A percentile compares a stretch with the other conserved stretches of the same genome.
phyloP scores from a whole-genome alignment of 2,797 vertebrate genomes.

The Sebastes diploproa region DNA sequence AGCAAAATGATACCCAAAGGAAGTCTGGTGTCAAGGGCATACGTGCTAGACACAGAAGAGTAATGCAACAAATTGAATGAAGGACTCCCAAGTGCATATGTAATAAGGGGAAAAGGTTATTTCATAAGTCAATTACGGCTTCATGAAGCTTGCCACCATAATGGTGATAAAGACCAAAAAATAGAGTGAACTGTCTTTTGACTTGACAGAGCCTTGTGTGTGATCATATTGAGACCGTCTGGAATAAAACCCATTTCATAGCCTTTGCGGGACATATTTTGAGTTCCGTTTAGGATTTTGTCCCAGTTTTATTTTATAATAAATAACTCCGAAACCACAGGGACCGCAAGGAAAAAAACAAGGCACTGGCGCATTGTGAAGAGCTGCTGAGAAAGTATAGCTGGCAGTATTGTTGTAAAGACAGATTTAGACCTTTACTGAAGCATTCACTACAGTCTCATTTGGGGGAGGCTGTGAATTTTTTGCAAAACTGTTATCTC shows the following conservation, averaged over 20 bases:
- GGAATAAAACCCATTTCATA: conserved; percentile 2
- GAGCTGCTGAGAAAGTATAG: conserved; percentile 27
- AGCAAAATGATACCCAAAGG: conserved; percentile 7
- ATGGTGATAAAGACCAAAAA: conserved; percentile 36
- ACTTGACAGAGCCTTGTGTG: background rate
- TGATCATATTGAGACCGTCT: background rate
- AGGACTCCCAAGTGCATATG: conserved; percentile 26
- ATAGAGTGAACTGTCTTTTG: conserved; percentile 7
- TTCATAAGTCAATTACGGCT: conserved; percentile 55
- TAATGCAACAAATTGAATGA: conserved; percentile 37
- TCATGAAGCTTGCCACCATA: conserved; percentile 39
- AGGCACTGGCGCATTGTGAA: conserved; percentile 18
- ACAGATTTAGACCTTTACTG: conserved; percentile 46
- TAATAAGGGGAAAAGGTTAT: conserved; percentile 43
- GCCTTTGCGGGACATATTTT: conserved; percentile 29
- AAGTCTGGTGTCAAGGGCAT: conserved; percentile 39
- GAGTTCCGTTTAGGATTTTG: conserved; percentile 30
- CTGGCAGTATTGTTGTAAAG: conserved; percentile 48
- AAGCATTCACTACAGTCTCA: conserved; percentile 17
- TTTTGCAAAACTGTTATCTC: conserved; percentile 38
- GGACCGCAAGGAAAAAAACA: conserved; percentile 25
- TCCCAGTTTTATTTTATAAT: conserved; percentile 53
- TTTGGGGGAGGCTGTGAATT: conserved; percentile 34
- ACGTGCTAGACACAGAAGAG: conserved; percentile 21
- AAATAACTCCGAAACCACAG: conserved; percentile 52